Conservation (phyloP, 2,888 invertebrate genomes). For the Orchesella flavescens region DNA sequence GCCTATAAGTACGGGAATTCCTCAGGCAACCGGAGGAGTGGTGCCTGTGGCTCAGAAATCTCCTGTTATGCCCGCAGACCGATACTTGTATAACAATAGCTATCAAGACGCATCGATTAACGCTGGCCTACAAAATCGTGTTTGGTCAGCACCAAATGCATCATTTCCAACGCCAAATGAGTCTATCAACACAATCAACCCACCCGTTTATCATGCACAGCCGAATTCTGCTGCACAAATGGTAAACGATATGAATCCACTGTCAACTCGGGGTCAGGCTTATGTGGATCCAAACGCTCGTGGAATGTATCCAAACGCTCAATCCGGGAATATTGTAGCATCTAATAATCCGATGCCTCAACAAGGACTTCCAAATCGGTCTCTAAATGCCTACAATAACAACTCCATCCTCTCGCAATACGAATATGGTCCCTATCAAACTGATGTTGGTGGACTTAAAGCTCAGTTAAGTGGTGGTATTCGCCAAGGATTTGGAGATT, state of each 20-base stretch:
- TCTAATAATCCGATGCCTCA: constrained; percentile 8
- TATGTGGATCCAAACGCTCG: constrained; percentile 14
- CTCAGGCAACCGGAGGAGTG: neutral
- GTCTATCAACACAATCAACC: neutral
- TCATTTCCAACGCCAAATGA: constrained; percentile 17
- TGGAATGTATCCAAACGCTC: neutral
- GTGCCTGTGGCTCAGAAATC: constrained; percentile 44
- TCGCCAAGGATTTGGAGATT: constrained; percentile 53
- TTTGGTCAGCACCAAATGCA: constrained; percentile 25
- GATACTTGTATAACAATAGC: neutral
- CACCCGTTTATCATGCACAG: neutral
- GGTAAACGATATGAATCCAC: neutral
- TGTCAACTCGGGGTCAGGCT: constrained; percentile 11
- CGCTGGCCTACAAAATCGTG: neutral
- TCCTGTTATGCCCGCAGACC: constrained; percentile 25
- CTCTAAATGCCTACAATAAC: constrained; percentile 34
- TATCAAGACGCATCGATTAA: constrained; percentile 6
- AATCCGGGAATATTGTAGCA: neutral
- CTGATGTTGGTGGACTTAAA: constrained; percentile 50
- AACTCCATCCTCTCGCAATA: constrained; percentile 18
- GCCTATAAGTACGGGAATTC: neutral
- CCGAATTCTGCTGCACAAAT: neutral
- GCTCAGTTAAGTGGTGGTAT: constrained; percentile 59
- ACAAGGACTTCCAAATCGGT: constrained; percentile 10
- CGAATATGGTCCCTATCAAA: constrained; percentile 39